Percentiles rank a stretch among this genome's conserved stretches.
phyloP scores from a whole-genome alignment of 1,140 invertebrate genomes.

The Leptopilina clavipes region DNA sequence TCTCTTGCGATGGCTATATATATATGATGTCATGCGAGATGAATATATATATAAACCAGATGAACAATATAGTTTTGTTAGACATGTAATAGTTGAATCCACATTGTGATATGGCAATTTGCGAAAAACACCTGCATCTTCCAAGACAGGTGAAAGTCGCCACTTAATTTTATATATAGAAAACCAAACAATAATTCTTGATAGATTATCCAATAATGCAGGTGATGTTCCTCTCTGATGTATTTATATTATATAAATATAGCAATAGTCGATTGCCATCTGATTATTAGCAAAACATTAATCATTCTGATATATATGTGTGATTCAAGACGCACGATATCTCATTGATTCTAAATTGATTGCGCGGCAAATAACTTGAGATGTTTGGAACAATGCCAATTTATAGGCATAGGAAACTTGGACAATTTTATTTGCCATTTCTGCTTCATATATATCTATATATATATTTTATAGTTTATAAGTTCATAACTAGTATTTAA shows the following conservation, averaged over 20 bases:
- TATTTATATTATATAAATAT: neutral
- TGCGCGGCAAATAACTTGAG: neutral
- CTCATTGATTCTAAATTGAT: neutral
- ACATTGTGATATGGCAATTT: neutral
- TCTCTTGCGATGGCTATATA: neutral
- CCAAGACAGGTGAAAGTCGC: conserved; percentile 18
- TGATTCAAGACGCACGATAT: neutral
- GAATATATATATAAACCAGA: conserved; percentile 12
- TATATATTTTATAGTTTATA: too few relatives aligned
- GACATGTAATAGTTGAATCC: neutral
- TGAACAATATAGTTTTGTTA: conserved; percentile 3
- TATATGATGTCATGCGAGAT: neutral
- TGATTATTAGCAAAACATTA: conserved; percentile 10
- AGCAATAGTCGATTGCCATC: neutral
- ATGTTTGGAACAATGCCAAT: neutral
- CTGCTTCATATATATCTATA: too few relatives aligned
- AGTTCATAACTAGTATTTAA: too few relatives aligned
- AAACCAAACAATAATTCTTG: neutral
- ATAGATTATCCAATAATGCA: conserved; percentile 8
- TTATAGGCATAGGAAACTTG: neutral
- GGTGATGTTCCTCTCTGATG: neutral
- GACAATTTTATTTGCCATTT: neutral
- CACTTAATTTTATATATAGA: neutral
- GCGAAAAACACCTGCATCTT: conserved; percentile 1
- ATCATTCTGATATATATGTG: too few relatives aligned